Evolutionary conservation across 2,888 invertebrate genomes (phyloP), one percentile per base, ranked within the genome.

Genomic region (Prosopocoilus inquinatus): DNA sequence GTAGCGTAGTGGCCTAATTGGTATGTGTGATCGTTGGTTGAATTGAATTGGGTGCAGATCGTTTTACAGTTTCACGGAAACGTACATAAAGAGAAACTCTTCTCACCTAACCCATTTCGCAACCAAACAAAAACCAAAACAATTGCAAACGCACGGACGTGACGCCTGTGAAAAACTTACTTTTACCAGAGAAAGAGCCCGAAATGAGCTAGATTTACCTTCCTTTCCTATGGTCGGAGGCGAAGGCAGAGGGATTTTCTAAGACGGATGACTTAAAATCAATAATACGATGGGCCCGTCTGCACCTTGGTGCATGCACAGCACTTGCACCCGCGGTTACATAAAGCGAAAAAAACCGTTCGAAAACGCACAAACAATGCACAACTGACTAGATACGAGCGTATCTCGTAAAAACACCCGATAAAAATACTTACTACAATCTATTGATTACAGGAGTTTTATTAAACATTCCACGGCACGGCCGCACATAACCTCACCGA

Each of bases 1-100:
- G 5, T 5, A 28, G 5, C 3, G 20, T n/a, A n/a, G 1, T 28
- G 1, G 20, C 20, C 20, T 1, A 28, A 28, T 28, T 28, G 7
- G 5, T 28, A 7, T 28, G 20, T 28, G 3, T 28, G 20, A 28
- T n/a, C n/a, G n/a, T n/a, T n/a, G n/a, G n/a, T n/a, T n/a, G 20
- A 28, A 28, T 28, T 28, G 4, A 28, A 28, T 28, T 3, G 20
- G 20, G 7, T 28, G 7, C 20, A 28, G 41, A 38, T 38, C 12
- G 12, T 13, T 12, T 38, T 38, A 38, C 38, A 41, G 15, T 41
- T 41, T 41, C 41, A 41, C 41, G 41, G 41, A 41, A 41, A 41
- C 41, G 9, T 16, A 34, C 3, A n/a, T 38, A 11, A 41, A 41
- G 41, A 41, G 41, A 41, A 41, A 41, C 16, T 41, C 20, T 7